These are phyloP conservation scores for Drosophila nigricruria DNA, from an alignment of 2,888 invertebrate genomes.

Conservation along the genomic window DNA sequence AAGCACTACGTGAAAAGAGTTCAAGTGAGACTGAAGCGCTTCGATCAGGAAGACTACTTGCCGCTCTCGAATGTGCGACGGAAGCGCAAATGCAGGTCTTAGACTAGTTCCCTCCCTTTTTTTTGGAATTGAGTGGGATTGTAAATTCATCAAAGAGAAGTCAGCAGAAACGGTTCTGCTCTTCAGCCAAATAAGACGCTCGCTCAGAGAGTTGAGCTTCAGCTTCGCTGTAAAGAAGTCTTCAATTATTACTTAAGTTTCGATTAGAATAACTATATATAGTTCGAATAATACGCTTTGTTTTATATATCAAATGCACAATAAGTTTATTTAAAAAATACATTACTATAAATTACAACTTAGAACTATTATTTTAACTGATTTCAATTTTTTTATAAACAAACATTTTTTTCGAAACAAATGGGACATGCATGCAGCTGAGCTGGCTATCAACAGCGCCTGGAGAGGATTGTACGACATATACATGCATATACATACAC, in stretches of 20 bases:
- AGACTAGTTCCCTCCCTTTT: background rate
- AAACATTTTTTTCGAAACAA: slow-evolving; percentile 54
- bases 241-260: background rate
- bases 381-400: slow-evolving; percentile 54
- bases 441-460: slow-evolving; percentile 6
- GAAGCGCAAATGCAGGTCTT: background rate
- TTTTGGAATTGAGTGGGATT: background rate
- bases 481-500: background rate
- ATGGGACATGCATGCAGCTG: slow-evolving; percentile 17
- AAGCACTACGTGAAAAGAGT: slow-evolving; percentile 50
- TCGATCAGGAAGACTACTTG: slow-evolving; percentile 49
- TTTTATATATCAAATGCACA: slow-evolving; percentile 69
- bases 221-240: background rate
- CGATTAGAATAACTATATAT: background rate
- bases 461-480: slow-evolving; percentile 38
- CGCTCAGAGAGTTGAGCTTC: background rate
- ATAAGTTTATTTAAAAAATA: slow-evolving; percentile 78
- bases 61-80: slow-evolving; percentile 1
- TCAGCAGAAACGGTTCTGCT: background rate
- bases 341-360: slow-evolving; percentile 79
- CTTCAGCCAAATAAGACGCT: background rate
- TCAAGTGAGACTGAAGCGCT: slow-evolving; percentile 56
- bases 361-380: slow-evolving; percentile 52
- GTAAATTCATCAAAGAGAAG: no score
- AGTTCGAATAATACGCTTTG: background rate